These are phyloP conservation scores for Hoplostethus atlanticus DNA, from an alignment of 2,797 vertebrate genomes.

Conservation along the genomic window DNA sequence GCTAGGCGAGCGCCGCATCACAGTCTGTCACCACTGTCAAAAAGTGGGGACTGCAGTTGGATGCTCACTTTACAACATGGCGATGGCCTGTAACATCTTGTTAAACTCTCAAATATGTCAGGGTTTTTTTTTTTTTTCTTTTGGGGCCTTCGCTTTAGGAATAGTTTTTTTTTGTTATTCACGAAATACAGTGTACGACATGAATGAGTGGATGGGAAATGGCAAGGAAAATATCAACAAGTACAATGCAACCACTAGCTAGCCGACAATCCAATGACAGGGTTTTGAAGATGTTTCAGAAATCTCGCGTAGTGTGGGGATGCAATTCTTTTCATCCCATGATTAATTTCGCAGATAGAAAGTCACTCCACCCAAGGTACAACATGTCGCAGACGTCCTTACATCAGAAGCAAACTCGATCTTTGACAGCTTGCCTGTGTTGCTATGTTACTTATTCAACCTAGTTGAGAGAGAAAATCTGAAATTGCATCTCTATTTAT, in stretches of 20 bases:
- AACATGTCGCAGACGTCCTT: background rate
- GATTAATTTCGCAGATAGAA: too few species aligned
- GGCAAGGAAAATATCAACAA: background rate
- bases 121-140: conserved; percentile 15
- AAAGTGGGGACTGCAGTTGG: conserved; percentile 62
- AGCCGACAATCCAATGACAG: background rate
- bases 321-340: too few species aligned
- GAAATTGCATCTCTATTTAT: background rate
- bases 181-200: background rate
- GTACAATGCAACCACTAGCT: background rate
- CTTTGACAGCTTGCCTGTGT: background rate
- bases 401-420: background rate
- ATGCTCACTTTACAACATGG: conserved; percentile 73
- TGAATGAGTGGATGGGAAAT: background rate
- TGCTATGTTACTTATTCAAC: conserved; percentile 17
- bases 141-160: conserved; percentile 1
- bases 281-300: background rate
- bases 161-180: background rate
- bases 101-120: conserved; percentile 59
- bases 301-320: background rate
- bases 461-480: background rate
- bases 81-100: conserved; percentile 65
- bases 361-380: background rate
- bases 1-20: conserved; percentile 64
- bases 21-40: conserved; percentile 76